phyloP scores from a whole-genome alignment of 2,797 vertebrate genomes.

The Oreochromis grahami region DNA sequence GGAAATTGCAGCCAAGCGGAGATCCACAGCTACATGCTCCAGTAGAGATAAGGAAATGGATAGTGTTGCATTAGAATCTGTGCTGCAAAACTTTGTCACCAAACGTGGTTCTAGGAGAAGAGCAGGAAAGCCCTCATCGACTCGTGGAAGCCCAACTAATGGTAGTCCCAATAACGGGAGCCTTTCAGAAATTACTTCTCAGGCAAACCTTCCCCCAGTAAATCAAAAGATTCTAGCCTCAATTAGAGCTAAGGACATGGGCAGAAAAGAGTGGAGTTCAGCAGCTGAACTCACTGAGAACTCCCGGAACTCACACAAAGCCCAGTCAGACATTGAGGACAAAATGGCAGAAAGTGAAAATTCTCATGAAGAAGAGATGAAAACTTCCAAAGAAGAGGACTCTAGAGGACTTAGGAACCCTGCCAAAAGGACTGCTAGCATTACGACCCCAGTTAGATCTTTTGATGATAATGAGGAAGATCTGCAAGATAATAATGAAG shows the following conservation, averaged over 20 bases:
- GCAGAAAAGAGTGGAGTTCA: conserved; percentile 62
- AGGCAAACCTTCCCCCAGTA: conserved; percentile 5
- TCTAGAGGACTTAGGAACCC: background rate
- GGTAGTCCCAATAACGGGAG: conserved; percentile 44
- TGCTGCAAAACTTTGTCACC: conserved; percentile 67
- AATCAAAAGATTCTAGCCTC: background rate
- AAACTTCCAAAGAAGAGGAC: background rate
- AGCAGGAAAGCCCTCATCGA: conserved; percentile 38
- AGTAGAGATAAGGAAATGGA: conserved; percentile 76
- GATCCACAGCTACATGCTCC: conserved; percentile 82
- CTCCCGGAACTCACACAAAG: background rate
- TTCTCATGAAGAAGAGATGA: background rate
- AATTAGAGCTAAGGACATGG: background rate
- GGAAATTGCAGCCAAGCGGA: conserved; percentile 62
- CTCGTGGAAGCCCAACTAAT: conserved; percentile 18
- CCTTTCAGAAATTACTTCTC: conserved; percentile 54
- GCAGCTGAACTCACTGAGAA: conserved; percentile 26
- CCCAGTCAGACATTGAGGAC: background rate
- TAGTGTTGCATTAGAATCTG: conserved; percentile 69
- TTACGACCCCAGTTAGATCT: conserved; percentile 11
- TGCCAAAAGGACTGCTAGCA: background rate
- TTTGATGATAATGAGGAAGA: conserved; percentile 37
- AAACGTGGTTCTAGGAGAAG: conserved; percentile 43
- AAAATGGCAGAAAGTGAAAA: background rate
- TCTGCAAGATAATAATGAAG: conserved; percentile 60